Evolutionary conservation across 1,140 invertebrate genomes (phyloP), one percentile per base, ranked within the genome.

Genomic region (Apis dorsata): DNA sequence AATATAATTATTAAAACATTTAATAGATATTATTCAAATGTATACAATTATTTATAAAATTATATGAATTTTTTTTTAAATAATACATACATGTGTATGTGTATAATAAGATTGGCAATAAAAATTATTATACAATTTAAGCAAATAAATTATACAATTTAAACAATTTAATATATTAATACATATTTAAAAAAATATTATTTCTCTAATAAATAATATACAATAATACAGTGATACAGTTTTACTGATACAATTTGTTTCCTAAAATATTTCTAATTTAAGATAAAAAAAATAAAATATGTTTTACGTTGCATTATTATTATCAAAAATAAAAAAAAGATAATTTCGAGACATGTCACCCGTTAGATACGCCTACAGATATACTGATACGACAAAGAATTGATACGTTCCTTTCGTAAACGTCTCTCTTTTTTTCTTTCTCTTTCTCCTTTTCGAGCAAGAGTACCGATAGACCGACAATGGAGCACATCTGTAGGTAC

Each of bases 401-500:
- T 91, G 91, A 90, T 91, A 90, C 86, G 87, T 90, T 90, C 83
- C 88, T 83, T 90, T 92, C 87, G 83, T 88, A 86, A 85, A 86
- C 79, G 85, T 88, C 79, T 87, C 87, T 85, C 85, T 76, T 81
- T 78, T 73, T 85, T 88, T 77, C 84, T 65, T 83, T 83, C 86
- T 85, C 82, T 74, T 84, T 87, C 84, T 85, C 86, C 84, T 86
- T 88, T 85, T 87, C 83, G 71, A 73, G 69, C 84, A 79, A 79
- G 76, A 87, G 84, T 83, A 86, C 86, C 78, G 90, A 90, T 91
- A 86, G 90, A 83, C 88, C 85, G 86, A 91, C 90, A 92, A 91
- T 92, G 86, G 89, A 88, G 88, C 86, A 90, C 89, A 91, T 90
- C 91, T 91, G 90, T 91, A 91, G 91, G 90, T 91, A 91, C 86